Base-by-base conservation (phyloP, 2,888 invertebrate species). In the Lamellibrachia satsuma region DNA sequence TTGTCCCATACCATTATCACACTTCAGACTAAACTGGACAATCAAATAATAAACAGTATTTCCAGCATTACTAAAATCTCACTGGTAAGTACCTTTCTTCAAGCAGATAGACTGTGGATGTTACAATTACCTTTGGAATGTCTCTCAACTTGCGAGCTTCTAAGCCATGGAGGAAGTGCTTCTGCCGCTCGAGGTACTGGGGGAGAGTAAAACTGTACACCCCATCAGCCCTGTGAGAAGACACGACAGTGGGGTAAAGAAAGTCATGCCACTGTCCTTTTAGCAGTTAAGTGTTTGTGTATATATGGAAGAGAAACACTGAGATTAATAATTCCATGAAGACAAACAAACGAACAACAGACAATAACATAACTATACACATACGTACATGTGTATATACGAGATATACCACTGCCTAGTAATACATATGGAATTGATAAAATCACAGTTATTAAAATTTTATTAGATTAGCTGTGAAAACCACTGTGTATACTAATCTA, bases 101-200 rank as follows among this genome's bases (percentile, higher is more conserved):
- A 3, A 75, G 3, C 57, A 91, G 55, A 90, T 27, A 60, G 9
- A 39, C 15, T 55, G 22, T 39, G n/a, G 27, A 15, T 51, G 52
- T 39, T 52, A 52, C 51, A 90, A 91, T 52, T 39, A 98, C 98
- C 97, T 98, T 98, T 75, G 98, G 98, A 95, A 98, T 97, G 96
- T 97, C 97, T 95, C 97, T 97, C 94, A 98, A 97, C 15, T 97
- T 97, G 94, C 98, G 97, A 94, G 98, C 98, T 94, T 98, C 98
- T 94, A 98, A 97, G 0, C 98, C 98, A 95, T 98, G 98, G 2
- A 98, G 97, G 3, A 98, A 97, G 3, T 97, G 97, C 94, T 97
- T 97, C 95, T 98, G 98, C 94, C 98, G 97, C 94, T 97, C 97
- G 92, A 98, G 96, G 95, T 97, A 98, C 95, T 98, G 97, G 3